A percentile compares a stretch with the other conserved stretches of the same genome.
phyloP scores from a whole-genome alignment of 2,113 vertebrate genomes.

The Neodontobutis hainanensis region DNA sequence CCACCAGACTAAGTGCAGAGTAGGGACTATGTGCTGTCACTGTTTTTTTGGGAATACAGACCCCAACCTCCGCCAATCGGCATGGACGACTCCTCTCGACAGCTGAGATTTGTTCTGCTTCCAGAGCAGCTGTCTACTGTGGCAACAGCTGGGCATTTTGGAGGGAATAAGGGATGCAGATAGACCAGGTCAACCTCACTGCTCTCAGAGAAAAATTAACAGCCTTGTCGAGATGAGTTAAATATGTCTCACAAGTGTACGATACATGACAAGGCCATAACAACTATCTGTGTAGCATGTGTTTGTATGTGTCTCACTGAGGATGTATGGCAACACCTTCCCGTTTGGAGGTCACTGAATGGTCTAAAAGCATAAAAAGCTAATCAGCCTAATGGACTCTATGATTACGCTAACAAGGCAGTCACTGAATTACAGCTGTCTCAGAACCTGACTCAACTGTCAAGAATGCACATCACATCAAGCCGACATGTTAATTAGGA shows the following conservation, averaged over 20 bases:
- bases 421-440: constrained; percentile 9
- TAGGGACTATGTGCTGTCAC: constrained; percentile 29
- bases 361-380: constrained; percentile 17
- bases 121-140: constrained; percentile 71
- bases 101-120: constrained; percentile 76
- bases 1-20: constrained; percentile 30
- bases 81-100: constrained; percentile 48
- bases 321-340: background rate
- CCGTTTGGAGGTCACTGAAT: background rate
- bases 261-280: constrained; percentile 10
- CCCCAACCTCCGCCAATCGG: constrained; percentile 52
- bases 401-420: constrained; percentile 25
- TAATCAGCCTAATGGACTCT: constrained; percentile 1
- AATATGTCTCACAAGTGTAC: constrained; percentile 37
- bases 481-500: constrained; percentile 39
- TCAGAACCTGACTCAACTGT: constrained; percentile 22
- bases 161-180: constrained; percentile 66
- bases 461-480: constrained; percentile 21
- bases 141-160: constrained; percentile 78
- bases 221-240: constrained; percentile 71
- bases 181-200: constrained; percentile 55
- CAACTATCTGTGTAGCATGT: constrained; percentile 20
- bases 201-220: constrained; percentile 74
- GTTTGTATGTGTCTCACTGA: constrained; percentile 16
- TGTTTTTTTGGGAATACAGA: constrained; percentile 44